phyloP scores from a whole-genome alignment of 1,140 invertebrate genomes.

The Eumaeus atala region DNA sequence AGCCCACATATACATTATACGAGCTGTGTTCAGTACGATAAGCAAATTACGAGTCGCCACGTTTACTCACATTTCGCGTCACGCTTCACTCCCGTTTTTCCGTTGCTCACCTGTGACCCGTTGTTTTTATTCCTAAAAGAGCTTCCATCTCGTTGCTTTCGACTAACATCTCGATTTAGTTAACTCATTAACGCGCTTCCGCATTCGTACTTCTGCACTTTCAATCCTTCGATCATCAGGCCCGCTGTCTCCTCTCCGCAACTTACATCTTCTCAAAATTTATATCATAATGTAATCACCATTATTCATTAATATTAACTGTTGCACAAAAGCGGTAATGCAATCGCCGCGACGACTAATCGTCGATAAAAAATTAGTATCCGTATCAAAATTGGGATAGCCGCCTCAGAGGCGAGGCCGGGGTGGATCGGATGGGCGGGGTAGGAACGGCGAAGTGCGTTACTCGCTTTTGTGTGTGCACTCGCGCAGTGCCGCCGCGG shows the following conservation, averaged over 20 bases:
- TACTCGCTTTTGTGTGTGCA: slow-evolving; percentile 74
- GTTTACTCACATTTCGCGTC: slow-evolving; percentile 61
- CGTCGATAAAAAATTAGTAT: slow-evolving; percentile 18
- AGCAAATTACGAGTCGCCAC: slow-evolving; percentile 46
- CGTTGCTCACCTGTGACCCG: slow-evolving; percentile 66
- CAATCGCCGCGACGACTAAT: slow-evolving; percentile 65
- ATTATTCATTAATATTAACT: slow-evolving; percentile 71
- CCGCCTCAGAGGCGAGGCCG: slow-evolving; percentile 26
- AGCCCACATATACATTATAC: slow-evolving; percentile 69
- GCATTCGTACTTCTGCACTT: slow-evolving; percentile 64
- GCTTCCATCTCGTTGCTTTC: slow-evolving; percentile 69
- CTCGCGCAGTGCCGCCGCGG: slow-evolving; percentile 76
- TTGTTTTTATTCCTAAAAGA: slow-evolving; percentile 47
- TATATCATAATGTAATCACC: slow-evolving; percentile 54
- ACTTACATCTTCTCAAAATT: slow-evolving; percentile 45
- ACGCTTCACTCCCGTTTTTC: slow-evolving; percentile 66
- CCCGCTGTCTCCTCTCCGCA: slow-evolving; percentile 41
- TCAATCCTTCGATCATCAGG: slow-evolving; percentile 37
- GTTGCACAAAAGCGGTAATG: slow-evolving; percentile 72
- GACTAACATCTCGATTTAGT: slow-evolving; percentile 62
- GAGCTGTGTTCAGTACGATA: slow-evolving; percentile 51
- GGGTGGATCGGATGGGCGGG: slow-evolving; percentile 22
- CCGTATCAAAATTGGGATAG: slow-evolving; percentile 47
- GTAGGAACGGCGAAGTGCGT: slow-evolving; percentile 67
- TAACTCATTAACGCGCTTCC: slow-evolving; percentile 56